A percentile compares a stretch with the other conserved stretches of the same genome.
Evolutionary conservation across 2,797 vertebrate genomes (phyloP).

Genomic region (Molothrus ater): DNA sequence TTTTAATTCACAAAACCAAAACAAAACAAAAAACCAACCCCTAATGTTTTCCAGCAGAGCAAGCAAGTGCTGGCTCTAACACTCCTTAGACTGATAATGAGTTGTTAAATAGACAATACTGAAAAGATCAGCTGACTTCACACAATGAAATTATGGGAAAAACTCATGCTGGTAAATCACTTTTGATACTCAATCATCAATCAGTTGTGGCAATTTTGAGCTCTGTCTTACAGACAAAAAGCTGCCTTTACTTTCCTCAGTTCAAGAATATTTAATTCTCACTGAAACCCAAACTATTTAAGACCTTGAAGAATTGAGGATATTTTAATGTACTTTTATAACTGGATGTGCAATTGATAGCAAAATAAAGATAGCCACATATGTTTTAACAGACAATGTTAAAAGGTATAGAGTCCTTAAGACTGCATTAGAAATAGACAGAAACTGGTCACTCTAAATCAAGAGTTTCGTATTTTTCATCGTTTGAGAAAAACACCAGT

Average conservation of each 20-base stretch:
- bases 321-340: conserved; percentile 13
- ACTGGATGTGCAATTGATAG: conserved; percentile 52
- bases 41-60: neutral
- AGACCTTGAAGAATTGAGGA: neutral
- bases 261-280: neutral
- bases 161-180: neutral
- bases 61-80: conserved; percentile 9
- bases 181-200: neutral
- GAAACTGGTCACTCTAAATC: conserved; percentile 76
- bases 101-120: conserved; percentile 22
- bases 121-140: conserved; percentile 34
- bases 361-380: conserved; percentile 54
- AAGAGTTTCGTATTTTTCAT: conserved; percentile 75
- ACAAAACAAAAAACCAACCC: neutral
- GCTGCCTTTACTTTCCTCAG: neutral
- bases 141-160: conserved; percentile 32
- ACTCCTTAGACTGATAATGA: conserved; percentile 7
- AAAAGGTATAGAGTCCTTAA: conserved; percentile 67
- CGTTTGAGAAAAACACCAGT: conserved; percentile 64
- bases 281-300: neutral
- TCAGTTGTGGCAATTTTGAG: neutral
- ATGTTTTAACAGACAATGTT: conserved; percentile 50
- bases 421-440: conserved; percentile 83
- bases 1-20: neutral
- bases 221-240: conserved; percentile 43